phyloP scores from a whole-genome alignment of 2,113 vertebrate species.

The Dolichotis patagonum region DNA sequence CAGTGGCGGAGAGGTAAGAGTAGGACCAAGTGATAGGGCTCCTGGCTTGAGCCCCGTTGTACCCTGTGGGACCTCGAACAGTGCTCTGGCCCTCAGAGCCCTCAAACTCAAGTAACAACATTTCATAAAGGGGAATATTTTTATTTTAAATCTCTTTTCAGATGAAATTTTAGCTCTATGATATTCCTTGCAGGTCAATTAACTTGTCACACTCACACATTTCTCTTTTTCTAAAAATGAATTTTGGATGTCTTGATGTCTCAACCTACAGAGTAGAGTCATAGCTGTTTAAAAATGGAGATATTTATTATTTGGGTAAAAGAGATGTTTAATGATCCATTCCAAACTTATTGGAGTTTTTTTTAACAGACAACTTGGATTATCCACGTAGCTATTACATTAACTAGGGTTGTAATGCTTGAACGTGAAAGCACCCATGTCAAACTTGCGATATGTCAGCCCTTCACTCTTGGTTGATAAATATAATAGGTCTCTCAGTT shows the following conservation, averaged over 20 bases:
- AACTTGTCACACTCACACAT: background rate
- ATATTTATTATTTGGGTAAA: slow-evolving; percentile 8
- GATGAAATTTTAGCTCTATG: background rate
- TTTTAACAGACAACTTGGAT: background rate
- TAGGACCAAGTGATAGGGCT: background rate
- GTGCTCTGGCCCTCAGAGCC: too few species aligned
- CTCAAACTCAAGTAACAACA: background rate
- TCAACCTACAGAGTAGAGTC: background rate
- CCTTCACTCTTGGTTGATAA: background rate
- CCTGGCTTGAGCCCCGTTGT: background rate
- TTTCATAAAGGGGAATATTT: background rate
- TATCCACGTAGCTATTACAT: background rate
- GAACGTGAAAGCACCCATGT: background rate
- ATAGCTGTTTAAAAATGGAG: background rate
- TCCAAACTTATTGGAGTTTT: background rate
- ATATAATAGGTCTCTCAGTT: background rate
- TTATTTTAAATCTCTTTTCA: slow-evolving; percentile 27
- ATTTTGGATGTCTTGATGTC: background rate
- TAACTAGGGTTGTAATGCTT: background rate
- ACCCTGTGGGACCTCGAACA: background rate
- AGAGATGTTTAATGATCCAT: background rate
- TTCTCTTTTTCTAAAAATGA: background rate
- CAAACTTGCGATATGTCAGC: background rate
- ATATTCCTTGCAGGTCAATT: background rate
- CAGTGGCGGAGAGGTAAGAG: background rate